phyloP scores from a whole-genome alignment of 2,888 invertebrate genomes.

The Danaus chrysippus region DNA sequence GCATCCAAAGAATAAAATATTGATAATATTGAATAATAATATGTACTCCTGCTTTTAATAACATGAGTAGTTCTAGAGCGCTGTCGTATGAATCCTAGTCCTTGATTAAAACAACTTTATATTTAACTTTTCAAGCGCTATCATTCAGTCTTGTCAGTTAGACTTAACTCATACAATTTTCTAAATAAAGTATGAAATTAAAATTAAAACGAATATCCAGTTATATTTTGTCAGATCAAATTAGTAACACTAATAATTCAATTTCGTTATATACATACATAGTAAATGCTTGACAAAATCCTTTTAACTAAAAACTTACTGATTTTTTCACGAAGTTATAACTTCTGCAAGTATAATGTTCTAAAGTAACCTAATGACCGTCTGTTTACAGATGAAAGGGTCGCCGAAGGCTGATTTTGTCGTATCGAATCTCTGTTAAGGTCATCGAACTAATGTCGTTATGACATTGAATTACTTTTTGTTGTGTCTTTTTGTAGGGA shows the following conservation, averaged over 20 bases:
- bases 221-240: too few species aligned
- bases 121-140: too few species aligned
- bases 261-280: too few species aligned
- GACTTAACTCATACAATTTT: too few species aligned
- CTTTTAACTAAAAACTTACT: background rate
- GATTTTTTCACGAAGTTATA: constrained; percentile 2
- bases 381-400: constrained; percentile 53
- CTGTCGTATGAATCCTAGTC: too few species aligned
- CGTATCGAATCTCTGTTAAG: constrained; percentile 40
- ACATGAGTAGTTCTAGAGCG: too few species aligned
- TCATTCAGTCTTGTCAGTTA: too few species aligned
- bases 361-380: constrained; percentile 46
- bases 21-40: background rate
- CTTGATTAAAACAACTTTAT: too few species aligned
- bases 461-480: constrained; percentile 28
- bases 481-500: background rate
- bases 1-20: constrained; percentile 20
- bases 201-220: too few species aligned
- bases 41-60: background rate
- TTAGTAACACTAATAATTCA: too few species aligned
- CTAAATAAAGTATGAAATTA: too few species aligned
- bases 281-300: too few species aligned
- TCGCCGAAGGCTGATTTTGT: constrained; percentile 49
- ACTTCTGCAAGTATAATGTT: constrained; percentile 23
- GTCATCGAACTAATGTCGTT: constrained; percentile 52